Base-by-base conservation (phyloP, 2,888 invertebrate species). In the Hedya salicella region DNA sequence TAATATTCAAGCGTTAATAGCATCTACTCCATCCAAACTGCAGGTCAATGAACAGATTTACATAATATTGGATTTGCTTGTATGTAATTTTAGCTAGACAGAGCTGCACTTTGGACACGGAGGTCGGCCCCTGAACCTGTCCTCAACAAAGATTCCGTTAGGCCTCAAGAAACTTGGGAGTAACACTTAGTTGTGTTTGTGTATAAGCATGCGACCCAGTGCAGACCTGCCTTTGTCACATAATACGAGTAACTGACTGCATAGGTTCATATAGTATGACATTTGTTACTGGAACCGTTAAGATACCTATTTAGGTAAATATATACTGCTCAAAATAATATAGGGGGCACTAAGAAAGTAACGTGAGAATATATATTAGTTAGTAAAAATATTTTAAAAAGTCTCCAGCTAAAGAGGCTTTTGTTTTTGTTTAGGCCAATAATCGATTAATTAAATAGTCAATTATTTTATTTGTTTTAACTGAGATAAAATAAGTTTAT, bases 81-180 rank as follows among this genome's bases (percentile, higher is more conserved):
- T 21, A 30, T 52, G 52, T 44, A 42, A 64, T 59, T 59, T 59
- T 52, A 54, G 42, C 19, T 59, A 65, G 54, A 30, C 54, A 54
- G 44, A 59, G 36, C n/a, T 59, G 52, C 59, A 59, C 59, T 65
- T 62, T 57, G 63, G 52, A 30, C 14, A 30, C 16, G 39, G 56
- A 19, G 21, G 46, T 21, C 78, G 73, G 75, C 78, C 76, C 78
- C 73, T 75, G 76, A 80, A 79, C 81, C 81, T 75, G 78, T 79
- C 79, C 74, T 71, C 73, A 72, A 72, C 75, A 76, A 74, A 69
- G 72, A 78, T 78, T 80, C 83, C 82, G 82, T 83, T 83, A 83
- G 76, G 70, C 72, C 71, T 74, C 73, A 70, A 68, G 68, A 70
- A 73, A 73, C 71, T 46, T 52, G 44, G 57, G 70, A 75, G 70